Percentiles rank a stretch among this genome's conserved stretches.
phyloP scores from a whole-genome alignment of 1,140 invertebrate genomes.

The Diachasma alloeum region DNA sequence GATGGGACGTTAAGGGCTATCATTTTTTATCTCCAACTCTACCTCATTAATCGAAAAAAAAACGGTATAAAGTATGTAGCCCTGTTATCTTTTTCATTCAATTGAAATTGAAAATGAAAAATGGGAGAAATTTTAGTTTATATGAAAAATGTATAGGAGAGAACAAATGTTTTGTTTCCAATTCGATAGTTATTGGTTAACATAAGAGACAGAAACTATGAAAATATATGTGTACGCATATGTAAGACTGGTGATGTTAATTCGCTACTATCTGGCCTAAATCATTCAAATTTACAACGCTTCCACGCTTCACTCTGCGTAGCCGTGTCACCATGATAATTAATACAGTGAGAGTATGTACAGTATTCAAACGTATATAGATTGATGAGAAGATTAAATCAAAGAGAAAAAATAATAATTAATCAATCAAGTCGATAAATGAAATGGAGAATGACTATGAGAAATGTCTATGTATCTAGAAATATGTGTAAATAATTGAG shows the following conservation, averaged over 20 bases:
- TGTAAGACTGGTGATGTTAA: constrained; percentile 5
- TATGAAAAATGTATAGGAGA: no score
- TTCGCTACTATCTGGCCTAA: constrained; percentile 22
- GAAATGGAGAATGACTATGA: background rate
- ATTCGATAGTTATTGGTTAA: background rate
- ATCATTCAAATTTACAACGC: constrained; percentile 20
- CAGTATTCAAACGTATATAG: background rate
- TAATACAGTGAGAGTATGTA: constrained; percentile 7
- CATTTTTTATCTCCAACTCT: constrained; percentile 5
- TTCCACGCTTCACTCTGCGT: background rate
- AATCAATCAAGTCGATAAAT: background rate
- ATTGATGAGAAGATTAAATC: background rate
- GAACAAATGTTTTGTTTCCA: background rate
- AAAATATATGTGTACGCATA: background rate
- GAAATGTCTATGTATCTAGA: constrained; percentile 15
- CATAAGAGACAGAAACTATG: background rate
- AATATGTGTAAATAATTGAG: constrained; percentile 22
- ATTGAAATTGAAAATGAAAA: no score
- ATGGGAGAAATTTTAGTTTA: no score
- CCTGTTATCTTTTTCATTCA: background rate
- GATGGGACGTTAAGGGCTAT: background rate
- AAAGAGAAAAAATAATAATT: background rate
- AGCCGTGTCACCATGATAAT: constrained; percentile 11
- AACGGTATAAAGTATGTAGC: background rate
- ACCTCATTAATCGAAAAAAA: background rate